Conservation (phyloP, 2,888 invertebrate species). For the Harpagoxenus sublaevis region DNA sequence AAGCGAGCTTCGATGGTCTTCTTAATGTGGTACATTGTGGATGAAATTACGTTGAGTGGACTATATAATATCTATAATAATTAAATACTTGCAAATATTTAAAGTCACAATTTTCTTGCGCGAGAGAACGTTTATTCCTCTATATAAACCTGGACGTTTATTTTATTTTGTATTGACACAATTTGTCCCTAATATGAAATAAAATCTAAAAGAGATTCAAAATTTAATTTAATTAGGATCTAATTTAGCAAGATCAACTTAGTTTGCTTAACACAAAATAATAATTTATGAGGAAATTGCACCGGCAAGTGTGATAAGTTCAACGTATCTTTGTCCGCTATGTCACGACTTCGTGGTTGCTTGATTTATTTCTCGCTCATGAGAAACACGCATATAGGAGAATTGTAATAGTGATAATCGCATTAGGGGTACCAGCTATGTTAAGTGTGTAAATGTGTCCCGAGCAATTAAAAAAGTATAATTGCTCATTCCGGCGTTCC, state of each 20-base stretch:
- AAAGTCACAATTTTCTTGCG: not conserved
- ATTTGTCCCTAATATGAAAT: not conserved
- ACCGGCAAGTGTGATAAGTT: conserved; percentile 35
- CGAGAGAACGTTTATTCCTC: not conserved
- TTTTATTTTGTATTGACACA: not conserved
- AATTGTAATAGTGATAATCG: conserved; percentile 76
- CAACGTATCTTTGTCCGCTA: conserved; percentile 56
- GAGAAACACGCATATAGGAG: conserved; percentile 71
- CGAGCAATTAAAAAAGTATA: conserved; percentile 58
- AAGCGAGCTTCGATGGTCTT: conserved; percentile 56
- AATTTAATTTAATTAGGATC: not conserved
- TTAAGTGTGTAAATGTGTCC: conserved; percentile 78
- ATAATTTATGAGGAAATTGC: conserved; percentile 8
- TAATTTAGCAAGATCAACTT: not conserved
- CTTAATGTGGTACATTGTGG: conserved; percentile 36
- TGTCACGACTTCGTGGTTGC: conserved; percentile 42
- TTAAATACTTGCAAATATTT: conserved; percentile 6
- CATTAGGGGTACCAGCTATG: conserved; percentile 77
- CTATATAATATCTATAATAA: conserved; percentile 1
- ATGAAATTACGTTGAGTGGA: conserved; percentile 61
- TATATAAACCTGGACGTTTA: not conserved
- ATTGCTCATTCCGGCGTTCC: conserved; percentile 69
- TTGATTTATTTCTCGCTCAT: conserved; percentile 72
- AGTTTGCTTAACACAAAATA: not conserved
- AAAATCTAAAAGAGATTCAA: not conserved